phyloP scores from a whole-genome alignment of 2,797 vertebrate species.

The Nyctibius grandis region DNA sequence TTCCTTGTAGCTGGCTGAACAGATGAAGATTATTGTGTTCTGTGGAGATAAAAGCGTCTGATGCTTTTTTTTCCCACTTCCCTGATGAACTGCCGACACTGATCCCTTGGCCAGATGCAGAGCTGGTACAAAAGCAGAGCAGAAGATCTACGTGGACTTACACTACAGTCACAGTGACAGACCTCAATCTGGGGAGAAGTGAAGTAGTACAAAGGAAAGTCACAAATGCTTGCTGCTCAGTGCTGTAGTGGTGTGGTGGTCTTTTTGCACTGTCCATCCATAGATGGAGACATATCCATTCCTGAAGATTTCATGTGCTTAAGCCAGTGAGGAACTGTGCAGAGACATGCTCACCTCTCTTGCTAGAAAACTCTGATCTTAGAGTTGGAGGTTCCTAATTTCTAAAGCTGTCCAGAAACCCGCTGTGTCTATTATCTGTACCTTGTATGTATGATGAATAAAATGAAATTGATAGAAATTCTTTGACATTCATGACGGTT shows the following conservation, averaged over 20 bases:
- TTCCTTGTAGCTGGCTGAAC: not conserved
- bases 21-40: not conserved
- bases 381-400: not conserved
- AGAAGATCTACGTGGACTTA: not conserved
- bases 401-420: not conserved
- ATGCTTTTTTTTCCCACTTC: not conserved
- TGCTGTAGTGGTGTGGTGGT: not conserved
- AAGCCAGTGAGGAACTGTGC: not conserved
- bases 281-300: not conserved
- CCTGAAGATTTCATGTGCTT: not conserved
- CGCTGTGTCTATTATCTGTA: not conserved
- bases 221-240: not conserved
- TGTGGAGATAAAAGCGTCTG: not conserved
- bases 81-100: not conserved
- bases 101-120: not conserved
- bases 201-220: not conserved
- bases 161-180: not conserved
- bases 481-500: not conserved
- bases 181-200: not conserved
- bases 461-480: not conserved
- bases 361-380: not conserved
- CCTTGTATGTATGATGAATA: not conserved
- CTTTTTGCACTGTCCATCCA: not conserved
- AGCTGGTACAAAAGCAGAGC: not conserved
- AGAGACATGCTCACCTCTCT: rapidly evolving